phyloP scores from a whole-genome alignment of 1,140 invertebrate species.

The Pseudobourletiella spinata region DNA sequence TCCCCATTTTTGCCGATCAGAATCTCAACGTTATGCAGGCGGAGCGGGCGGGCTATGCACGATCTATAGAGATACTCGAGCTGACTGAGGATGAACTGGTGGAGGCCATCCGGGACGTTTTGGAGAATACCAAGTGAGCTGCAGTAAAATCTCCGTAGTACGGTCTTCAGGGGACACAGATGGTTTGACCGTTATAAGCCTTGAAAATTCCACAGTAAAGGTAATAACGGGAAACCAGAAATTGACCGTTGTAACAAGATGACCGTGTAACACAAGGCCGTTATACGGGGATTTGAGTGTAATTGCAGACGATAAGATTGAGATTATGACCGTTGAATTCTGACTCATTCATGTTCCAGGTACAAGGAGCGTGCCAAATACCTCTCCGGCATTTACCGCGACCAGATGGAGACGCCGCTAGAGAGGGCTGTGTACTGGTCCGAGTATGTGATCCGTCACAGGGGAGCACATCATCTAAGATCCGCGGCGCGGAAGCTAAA shows the following conservation, averaged over 20 bases:
- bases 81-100: slow-evolving; percentile 37
- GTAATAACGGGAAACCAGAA: too few species aligned
- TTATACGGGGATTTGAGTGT: too few species aligned
- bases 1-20: slow-evolving; percentile 48
- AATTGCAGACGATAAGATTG: too few species aligned
- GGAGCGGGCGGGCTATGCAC: slow-evolving; percentile 22
- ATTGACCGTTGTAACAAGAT: too few species aligned
- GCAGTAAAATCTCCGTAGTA: too few species aligned
- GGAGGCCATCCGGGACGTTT: background rate
- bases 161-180: too few species aligned
- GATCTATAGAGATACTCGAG: slow-evolving; percentile 27
- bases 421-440: slow-evolving; percentile 38
- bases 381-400: slow-evolving; percentile 16
- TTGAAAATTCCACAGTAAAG: too few species aligned
- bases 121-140: background rate
- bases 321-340: too few species aligned
- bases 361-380: slow-evolving; percentile 9
- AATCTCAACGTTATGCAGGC: slow-evolving; percentile 38
- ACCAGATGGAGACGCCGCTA: slow-evolving; percentile 29
- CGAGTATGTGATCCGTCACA: slow-evolving; percentile 39
- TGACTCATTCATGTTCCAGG: slow-evolving; percentile 21
- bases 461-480: slow-evolving; percentile 40
- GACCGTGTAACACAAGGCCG: too few species aligned
- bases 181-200: too few species aligned
- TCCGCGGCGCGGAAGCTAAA: slow-evolving; percentile 40